Evolutionary conservation across 1,140 invertebrate genomes (phyloP).

Genomic region (Diabrotica virgifera): DNA sequence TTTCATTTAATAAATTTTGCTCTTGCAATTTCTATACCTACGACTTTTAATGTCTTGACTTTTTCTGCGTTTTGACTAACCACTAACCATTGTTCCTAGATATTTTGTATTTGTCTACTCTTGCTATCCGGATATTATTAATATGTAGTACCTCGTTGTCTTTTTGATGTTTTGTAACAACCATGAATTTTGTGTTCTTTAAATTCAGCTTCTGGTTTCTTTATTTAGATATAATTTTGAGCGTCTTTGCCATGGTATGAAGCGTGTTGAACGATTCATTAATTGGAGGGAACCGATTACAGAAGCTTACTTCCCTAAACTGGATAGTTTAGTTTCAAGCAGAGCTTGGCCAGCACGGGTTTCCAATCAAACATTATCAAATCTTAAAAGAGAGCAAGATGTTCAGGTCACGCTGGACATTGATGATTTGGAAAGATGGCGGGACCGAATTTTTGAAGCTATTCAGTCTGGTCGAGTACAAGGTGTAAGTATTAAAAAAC

Average conservation of each 20-base stretch:
- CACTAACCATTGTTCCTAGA: too few relatives aligned
- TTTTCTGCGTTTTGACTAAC: too few relatives aligned
- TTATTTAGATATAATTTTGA: slow-evolving; percentile 63
- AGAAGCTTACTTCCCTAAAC: slow-evolving; percentile 71
- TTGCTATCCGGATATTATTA: too few relatives aligned
- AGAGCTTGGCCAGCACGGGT: slow-evolving; percentile 62
- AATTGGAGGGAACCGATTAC: slow-evolving; percentile 61
- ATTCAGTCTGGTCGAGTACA: slow-evolving; percentile 64
- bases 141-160: too few relatives aligned
- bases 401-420: slow-evolving; percentile 65
- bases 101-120: too few relatives aligned
- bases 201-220: too few relatives aligned
- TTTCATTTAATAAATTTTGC: too few relatives aligned
- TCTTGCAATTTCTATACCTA: too few relatives aligned
- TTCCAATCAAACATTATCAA: slow-evolving; percentile 56
- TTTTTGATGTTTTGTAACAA: too few relatives aligned
- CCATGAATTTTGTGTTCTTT: too few relatives aligned
- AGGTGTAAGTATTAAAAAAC: slow-evolving; percentile 46
- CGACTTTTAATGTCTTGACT: too few relatives aligned
- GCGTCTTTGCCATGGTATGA: slow-evolving; percentile 61
- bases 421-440: slow-evolving; percentile 67
- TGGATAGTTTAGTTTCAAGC: slow-evolving; percentile 64
- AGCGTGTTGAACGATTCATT: slow-evolving; percentile 56
- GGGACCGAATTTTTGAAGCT: slow-evolving; percentile 71
- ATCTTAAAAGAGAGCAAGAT: slow-evolving; percentile 66